Evolutionary conservation across 2,888 invertebrate species (phyloP).

Genomic region (Poecilus cupreus): DNA sequence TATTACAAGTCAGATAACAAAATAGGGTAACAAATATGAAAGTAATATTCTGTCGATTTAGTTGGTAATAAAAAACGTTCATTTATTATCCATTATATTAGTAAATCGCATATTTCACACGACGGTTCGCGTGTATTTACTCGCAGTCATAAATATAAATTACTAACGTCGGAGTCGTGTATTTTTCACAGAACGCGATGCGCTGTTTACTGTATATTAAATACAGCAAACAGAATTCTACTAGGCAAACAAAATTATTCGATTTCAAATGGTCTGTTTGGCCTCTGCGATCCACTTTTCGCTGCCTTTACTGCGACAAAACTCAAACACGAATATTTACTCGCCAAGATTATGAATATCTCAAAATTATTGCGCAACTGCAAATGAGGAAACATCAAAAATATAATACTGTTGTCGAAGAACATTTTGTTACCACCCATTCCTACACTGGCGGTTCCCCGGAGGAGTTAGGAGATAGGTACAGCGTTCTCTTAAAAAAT

Average conservation of each 20-base stretch:
- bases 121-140: neutral
- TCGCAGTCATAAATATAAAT: constrained; percentile 25
- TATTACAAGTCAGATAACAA: too few species aligned
- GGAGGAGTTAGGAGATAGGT: too few species aligned
- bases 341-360: neutral
- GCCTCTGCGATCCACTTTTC: neutral
- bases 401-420: too few species aligned
- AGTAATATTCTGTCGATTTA: neutral
- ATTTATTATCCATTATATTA: constrained; percentile 13
- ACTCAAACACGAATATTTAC: neutral
- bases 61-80: neutral
- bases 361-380: neutral
- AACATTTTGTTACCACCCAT: too few species aligned
- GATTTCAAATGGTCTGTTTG: constrained; percentile 18
- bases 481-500: too few species aligned
- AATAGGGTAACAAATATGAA: neutral
- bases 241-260: constrained; percentile 21
- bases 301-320: neutral
- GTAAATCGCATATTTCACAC: neutral
- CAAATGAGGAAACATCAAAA: too few species aligned
- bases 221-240: constrained; percentile 20
- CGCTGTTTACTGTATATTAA: constrained; percentile 24
- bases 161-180: neutral
- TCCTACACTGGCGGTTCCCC: too few species aligned
- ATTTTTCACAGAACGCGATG: constrained; percentile 17